Evolutionary conservation across 2,113 vertebrate species (phyloP), one percentile per base, ranked within the genome.

Genomic region (Acrocephalus arundinaceus): DNA sequence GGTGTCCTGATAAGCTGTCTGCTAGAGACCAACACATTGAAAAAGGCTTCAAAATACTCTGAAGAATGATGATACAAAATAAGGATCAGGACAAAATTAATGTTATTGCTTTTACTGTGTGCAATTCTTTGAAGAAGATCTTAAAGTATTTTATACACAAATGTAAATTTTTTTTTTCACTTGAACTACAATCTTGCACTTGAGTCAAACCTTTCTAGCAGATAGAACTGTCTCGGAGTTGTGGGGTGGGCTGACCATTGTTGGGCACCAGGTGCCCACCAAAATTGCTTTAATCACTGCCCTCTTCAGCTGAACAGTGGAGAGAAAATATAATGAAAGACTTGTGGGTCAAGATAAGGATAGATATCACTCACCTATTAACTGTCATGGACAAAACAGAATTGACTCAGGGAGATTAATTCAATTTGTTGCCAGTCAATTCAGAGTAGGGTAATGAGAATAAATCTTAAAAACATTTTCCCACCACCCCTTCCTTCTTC

Each of bases 311-410:
- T 57, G 35, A 21, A 19, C 22, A 31, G 12, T 27, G 30, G 21
- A 76, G 48, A 62, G 17, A 41, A 76, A 70, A 55, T 48, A 25
- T 1, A 48, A 13, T 48, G 11, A 31, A 62, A 55, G 21, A 12
- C 25, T 70, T 54, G 31, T 31, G 17, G 14, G 12, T 70, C 5
- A 8, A 62, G 39, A 27, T 48, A 54, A 55, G 55, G 8, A 48
- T 24, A 55, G 13, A 9, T 37, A 41, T 54, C 20, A 13, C 13
- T 58, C 30, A 14, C 3, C 1, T 16, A 12, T 61, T 75, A 41
- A 22, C n/a, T 0, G 0, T 62, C 12, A 7, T 1, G 4, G n/a
- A 27, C 46, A 57, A 77, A 90, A 45, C 11, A 58, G 43, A 57
- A 35, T 70, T 62, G 6, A 54, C 39, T 83, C 2, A 1, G 19